A percentile compares a stretch with the other conserved stretches of the same genome.
These are phyloP conservation scores for Pampusana beccarii DNA, from an alignment of 2,113 vertebrate species.

Conservation along the genomic window DNA sequence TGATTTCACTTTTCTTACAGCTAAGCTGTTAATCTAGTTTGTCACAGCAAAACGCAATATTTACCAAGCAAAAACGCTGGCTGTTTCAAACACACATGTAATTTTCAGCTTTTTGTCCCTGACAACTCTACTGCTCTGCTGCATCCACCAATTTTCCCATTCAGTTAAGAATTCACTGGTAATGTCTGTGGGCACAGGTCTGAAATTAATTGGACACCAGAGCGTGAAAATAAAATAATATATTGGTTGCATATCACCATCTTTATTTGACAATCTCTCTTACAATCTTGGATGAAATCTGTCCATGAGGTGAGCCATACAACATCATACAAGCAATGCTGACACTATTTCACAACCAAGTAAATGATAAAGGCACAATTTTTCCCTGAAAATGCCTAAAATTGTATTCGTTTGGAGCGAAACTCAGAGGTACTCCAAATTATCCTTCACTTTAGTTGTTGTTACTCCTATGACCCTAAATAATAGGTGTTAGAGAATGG, in stretches of 20 bases:
- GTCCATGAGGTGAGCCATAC: background rate
- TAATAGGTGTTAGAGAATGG: background rate
- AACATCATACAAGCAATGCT: background rate
- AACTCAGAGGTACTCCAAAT: background rate
- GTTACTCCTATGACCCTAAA: background rate
- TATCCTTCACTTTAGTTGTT: background rate
- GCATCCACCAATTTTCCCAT: background rate
- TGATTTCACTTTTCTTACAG: background rate
- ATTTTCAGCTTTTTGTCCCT: slow-evolving; percentile 19
- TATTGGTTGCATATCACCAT: background rate
- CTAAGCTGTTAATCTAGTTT: slow-evolving; percentile 8
- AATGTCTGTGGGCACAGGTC: background rate
- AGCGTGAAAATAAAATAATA: background rate
- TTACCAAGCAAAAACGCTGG: background rate
- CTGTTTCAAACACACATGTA: background rate
- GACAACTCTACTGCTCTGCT: background rate
- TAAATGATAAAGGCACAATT: background rate
- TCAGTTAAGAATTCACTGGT: background rate
- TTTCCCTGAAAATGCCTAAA: background rate
- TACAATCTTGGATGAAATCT: background rate
- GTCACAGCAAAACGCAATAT: background rate
- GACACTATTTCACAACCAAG: background rate
- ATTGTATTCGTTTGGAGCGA: background rate
- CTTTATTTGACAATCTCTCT: background rate
- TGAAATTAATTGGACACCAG: background rate